Evolutionary conservation across 2,113 vertebrate species (phyloP), one percentile per base, ranked within the genome.

Genomic region (Casuarius casuarius): DNA sequence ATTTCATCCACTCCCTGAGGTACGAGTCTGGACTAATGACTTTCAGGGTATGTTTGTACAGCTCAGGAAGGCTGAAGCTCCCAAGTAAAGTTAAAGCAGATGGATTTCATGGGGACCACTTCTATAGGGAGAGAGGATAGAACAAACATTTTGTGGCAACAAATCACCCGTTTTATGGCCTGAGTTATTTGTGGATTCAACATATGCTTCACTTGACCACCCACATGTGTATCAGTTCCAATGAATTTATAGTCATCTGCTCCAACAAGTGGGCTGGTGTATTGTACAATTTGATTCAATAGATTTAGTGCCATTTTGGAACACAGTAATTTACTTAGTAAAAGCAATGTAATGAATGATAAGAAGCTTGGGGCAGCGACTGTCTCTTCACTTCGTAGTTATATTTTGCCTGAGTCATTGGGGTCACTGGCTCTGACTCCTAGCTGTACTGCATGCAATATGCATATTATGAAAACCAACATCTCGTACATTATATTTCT

Each of bases 351-450:
- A 35, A 40, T 67, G 28, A 91, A 62, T 70, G 10, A 35, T 44
- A 58, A 66, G 84, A 79, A 87, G 14, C 9, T 38, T 80, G 29
- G 21, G 22, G 9, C 11, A 58, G 10, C 14, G 56, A 48, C 28
- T 78, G 22, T 51, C 21, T 78, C 3, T 82, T 59, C 68, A 29
- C n/a, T 87, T 49, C 11, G 12, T 46, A 19, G n/a, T 42, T 20
- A 33, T n/a, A 7, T 40, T 71, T 66, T 46, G 26, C 6, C 19
- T 75, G 2, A 3, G 8, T 71, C 2, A 1, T 52, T 0, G 1
- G 12, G 10, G 22, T 49, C 10, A 29, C 9, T 2, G 22, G 29
- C 6, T 17, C 5, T 52, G 16, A 62, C 78, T 74, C 38, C 84
- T 78, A 35, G 12, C 54, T 56, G 26, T 58, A 58, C 54, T 58